Evolutionary conservation across 2,113 vertebrate genomes (phyloP), one percentile per base, ranked within the genome.

Genomic region (Epinephelus lanceolatus): DNA sequence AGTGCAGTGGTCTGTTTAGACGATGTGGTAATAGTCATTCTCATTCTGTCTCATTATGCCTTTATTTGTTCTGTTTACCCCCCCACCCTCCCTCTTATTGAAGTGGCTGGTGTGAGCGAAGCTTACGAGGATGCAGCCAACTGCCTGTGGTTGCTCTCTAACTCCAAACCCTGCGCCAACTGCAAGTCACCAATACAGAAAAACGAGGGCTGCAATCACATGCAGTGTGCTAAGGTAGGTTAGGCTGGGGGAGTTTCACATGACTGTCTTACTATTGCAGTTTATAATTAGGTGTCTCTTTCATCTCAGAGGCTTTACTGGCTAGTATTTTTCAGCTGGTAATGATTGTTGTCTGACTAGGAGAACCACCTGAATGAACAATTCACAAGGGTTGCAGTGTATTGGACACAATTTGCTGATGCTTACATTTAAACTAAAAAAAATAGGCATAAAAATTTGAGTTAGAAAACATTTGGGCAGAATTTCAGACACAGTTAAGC

Each of bases 121-220:
- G 98, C 98, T 12, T 99, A 97, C 33, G 98, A 99, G 89, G 98
- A 99, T 59, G 98, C 98, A 80, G 98, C 98, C 94, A 99, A 99
- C 92, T 99, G 98, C 92, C 95, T 99, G 73, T 99, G 98, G 98
- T 92, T 99, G 85, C 96, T 99, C 79, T 97, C 97, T 5, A 99
- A 99, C 95, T 96, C 98, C 82, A 99, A 99, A 90, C 94, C 98
- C 4, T 99, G 98, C 47, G 97, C 98, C 92, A 99, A 97, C 89
- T 99, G 98, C 95, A 99, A 99, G 92, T 99, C 98, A 80, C 98
- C 98, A 0, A 99, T 99, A 90, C 98, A 99, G 96, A 99, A 99
- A 96, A 99, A 99, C 0, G 98, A 99, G 87, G 98, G 98, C 84
- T 99, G 98, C 93, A 99, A 99, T 92, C 98, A 99, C 93, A 99